Conservation (phyloP, 2,113 vertebrate species). For the Nycticorax nycticorax region DNA sequence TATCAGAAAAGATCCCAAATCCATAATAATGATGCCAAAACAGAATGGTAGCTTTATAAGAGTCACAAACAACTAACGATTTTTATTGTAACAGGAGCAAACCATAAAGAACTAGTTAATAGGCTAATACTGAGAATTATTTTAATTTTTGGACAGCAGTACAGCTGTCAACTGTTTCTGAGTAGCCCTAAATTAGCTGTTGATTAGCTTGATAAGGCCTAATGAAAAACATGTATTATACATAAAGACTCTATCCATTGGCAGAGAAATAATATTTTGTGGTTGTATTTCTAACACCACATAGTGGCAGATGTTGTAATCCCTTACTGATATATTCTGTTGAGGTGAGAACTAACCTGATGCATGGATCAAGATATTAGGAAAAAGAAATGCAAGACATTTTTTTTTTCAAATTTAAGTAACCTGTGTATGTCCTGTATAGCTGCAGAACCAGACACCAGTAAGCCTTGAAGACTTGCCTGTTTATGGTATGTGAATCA, state of each 20-base stretch:
- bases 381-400: background rate
- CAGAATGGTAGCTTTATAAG: background rate
- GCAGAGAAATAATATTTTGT: background rate
- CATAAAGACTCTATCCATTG: background rate
- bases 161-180: background rate
- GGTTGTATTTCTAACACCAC: background rate
- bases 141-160: background rate
- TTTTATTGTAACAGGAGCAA: background rate
- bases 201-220: background rate
- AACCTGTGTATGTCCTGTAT: background rate
- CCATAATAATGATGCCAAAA: background rate
- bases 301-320: background rate
- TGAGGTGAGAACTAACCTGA: background rate
- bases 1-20: background rate
- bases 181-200: background rate
- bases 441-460: background rate
- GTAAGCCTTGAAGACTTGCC: background rate
- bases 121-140: background rate
- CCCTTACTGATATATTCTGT: background rate
- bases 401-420: background rate
- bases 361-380: background rate
- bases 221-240: background rate
- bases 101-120: background rate
- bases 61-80: background rate
- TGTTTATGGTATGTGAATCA: background rate